phyloP scores from a whole-genome alignment of 2,888 invertebrate genomes.

The Cosmia trapezina region DNA sequence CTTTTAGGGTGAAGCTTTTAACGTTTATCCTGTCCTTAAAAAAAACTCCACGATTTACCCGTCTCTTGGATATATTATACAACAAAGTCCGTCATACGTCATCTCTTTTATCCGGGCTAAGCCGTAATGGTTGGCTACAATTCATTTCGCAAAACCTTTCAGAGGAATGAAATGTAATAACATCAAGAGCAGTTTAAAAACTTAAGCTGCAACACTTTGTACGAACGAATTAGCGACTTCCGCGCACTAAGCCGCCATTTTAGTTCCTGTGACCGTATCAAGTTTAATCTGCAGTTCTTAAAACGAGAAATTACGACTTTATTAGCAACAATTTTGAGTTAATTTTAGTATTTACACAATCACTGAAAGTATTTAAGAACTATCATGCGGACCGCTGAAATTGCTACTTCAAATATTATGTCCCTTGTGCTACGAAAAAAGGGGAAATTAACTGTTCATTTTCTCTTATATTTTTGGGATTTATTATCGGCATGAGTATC shows the following conservation, averaged over 20 bases:
- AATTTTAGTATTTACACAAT: neutral
- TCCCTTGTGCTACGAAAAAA: neutral
- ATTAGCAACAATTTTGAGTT: neutral
- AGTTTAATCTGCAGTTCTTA: slow-evolving; percentile 1
- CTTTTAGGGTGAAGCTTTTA: slow-evolving; percentile 8
- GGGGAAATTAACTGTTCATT: neutral
- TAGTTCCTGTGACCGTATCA: slow-evolving; percentile 38
- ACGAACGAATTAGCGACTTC: slow-evolving; percentile 61
- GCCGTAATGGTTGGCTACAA: slow-evolving; percentile 15
- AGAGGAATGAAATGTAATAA: slow-evolving; percentile 37
- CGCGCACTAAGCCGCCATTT: slow-evolving; percentile 53
- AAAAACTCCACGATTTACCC: slow-evolving; percentile 13
- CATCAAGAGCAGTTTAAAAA: slow-evolving; percentile 45
- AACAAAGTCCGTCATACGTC: slow-evolving; percentile 23
- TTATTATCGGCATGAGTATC: neutral
- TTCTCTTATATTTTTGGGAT: neutral
- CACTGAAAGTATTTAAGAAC: slow-evolving; percentile 5
- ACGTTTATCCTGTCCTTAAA: neutral
- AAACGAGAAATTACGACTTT: slow-evolving; percentile 21
- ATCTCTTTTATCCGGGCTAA: slow-evolving; percentile 29
- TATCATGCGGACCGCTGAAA: slow-evolving; percentile 16
- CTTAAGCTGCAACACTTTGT: slow-evolving; percentile 46
- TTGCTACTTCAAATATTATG: slow-evolving; percentile 10
- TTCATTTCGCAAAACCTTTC: slow-evolving; percentile 26
- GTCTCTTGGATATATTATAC: slow-evolving; percentile 10